These are phyloP conservation scores for Drosophila albomicans DNA, from an alignment of 1,140 invertebrate genomes.

Conservation along the genomic window DNA sequence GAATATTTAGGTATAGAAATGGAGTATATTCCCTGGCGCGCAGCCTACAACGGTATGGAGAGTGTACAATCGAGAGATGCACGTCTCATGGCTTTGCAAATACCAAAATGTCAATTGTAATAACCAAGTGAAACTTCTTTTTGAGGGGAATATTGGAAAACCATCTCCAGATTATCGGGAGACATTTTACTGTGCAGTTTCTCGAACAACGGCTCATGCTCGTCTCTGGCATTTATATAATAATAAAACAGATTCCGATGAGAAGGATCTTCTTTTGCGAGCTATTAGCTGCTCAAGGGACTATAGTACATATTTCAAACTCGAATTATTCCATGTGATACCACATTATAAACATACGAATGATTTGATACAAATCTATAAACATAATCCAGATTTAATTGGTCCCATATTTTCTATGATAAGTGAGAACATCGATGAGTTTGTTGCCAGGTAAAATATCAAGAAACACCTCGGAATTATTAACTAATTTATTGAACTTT, in stretches of 20 bases:
- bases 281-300: neutral
- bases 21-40: constrained; percentile 87
- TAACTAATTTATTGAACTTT: neutral
- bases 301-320: neutral
- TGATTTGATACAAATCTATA: neutral
- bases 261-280: neutral
- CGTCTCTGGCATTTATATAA: neutral
- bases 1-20: constrained; percentile 86
- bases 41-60: constrained; percentile 75
- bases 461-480: too few relatives aligned
- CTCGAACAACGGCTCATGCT: neutral
- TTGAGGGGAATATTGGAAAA: neutral
- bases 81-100: constrained; percentile 86
- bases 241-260: neutral
- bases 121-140: constrained; percentile 48
- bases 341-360: neutral
- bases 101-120: constrained; percentile 85
- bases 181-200: neutral
- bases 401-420: neutral
- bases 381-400: neutral
- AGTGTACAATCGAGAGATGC: constrained; percentile 66
- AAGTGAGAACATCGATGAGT: neutral
- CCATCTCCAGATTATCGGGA: constrained; percentile 45
- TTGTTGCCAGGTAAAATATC: neutral
- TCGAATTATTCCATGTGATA: neutral